Base-by-base conservation (phyloP, 2,888 invertebrate genomes). In the Barypeithes pellucidus region DNA sequence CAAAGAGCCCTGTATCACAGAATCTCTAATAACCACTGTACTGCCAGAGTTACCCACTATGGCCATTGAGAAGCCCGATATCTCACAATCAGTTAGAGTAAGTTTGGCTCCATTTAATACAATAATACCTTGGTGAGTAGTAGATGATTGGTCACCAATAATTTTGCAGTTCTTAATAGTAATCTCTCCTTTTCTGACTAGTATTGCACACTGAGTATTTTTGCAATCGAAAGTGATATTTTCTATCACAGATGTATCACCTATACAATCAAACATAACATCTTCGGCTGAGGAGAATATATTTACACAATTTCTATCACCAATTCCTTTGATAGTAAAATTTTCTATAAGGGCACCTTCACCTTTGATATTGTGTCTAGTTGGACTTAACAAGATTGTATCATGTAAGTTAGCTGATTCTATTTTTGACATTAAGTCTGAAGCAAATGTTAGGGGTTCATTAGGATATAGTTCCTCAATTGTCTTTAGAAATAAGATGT, bases 211-310 rank as follows among this genome's bases (percentile, higher is more conserved):
- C 63, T 88, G 88, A 7, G 89, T 86, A 16, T 86, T 86, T 33
- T 84, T 84, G 50, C 89, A 88, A 77, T 90, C 86, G 12, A 91
- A 80, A 1, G 88, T 87, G 39, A 91, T 39, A 80, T 90, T 89
- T 76, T 89, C 88, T n/a, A 91, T 77, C 1, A 85, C 72, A 52
- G 88, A 86, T 77, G 87, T 83, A 76, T 88, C 85, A 0, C 88
- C 88, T 73, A 87, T 86, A 78, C 90, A 88, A 75, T 90, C 88
- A 16, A 91, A 82, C 76, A 91, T 83, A 0, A 89, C 85, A 78
- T 87, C 87, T 69, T 89, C 88, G 57, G 86, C 87, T 45, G 87
- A 87, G 18, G 87, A 85, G 0, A 87, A 86, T 74, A 85, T 81
- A 52, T 77, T 79, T 20, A 82, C 82, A 52, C 73, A 78, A 39